Evolutionary conservation across 2,113 vertebrate genomes (phyloP).

Genomic region (Malurus melanocephalus): DNA sequence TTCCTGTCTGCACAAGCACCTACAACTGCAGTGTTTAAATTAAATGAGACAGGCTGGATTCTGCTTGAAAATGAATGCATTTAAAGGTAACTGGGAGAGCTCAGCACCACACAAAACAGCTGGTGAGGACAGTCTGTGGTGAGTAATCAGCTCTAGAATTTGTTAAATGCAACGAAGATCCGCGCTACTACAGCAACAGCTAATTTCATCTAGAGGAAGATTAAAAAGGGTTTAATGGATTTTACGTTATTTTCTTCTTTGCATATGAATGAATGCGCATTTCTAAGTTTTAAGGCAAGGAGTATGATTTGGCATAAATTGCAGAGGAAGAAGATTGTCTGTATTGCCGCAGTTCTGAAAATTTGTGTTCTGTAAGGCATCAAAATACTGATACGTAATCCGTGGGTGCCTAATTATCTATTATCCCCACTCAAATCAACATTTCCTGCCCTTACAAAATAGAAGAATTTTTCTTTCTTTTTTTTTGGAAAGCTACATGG

Average conservation of each 20-base stretch:
- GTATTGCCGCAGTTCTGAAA: not conserved
- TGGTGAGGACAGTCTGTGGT: not conserved
- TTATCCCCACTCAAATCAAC: not conserved
- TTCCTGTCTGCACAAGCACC: not conserved
- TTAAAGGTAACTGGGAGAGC: not conserved
- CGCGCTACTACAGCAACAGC: not conserved
- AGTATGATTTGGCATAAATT: conserved; percentile 7
- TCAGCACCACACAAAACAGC: not conserved
- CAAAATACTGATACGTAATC: not conserved
- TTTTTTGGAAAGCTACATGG: not conserved
- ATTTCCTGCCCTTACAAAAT: not conserved
- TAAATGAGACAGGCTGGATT: not conserved
- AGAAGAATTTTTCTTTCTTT: not conserved
- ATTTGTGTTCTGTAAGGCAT: not conserved
- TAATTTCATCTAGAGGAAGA: conserved; percentile 26
- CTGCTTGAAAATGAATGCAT: not conserved
- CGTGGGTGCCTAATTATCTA: not conserved
- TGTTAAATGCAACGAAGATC: not conserved
- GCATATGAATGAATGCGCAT: not conserved
- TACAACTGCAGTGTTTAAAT: not conserved
- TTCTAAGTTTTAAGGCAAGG: not conserved
- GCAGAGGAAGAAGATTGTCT: conserved; percentile 1
- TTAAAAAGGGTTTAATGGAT: conserved; percentile 31
- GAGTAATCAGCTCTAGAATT: not conserved
- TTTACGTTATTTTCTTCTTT: conserved; percentile 34